Conservation (phyloP, 2,113 vertebrate genomes). For the Holacanthus passer region DNA sequence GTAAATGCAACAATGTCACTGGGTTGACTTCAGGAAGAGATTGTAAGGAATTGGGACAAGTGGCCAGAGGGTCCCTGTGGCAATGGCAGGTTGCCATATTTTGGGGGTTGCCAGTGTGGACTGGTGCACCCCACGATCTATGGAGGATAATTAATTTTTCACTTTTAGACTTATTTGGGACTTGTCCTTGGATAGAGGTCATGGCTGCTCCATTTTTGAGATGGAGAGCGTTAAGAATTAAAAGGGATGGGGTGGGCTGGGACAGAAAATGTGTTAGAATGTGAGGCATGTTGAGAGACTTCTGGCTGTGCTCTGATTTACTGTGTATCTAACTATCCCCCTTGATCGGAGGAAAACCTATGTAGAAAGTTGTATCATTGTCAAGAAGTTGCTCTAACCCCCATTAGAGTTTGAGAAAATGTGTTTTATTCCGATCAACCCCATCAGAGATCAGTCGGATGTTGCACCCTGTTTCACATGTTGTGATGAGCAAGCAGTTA, state of each 20-base stretch:
- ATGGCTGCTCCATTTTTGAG: constrained; percentile 63
- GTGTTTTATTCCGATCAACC: neutral
- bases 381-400: neutral
- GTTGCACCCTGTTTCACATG: constrained; percentile 5
- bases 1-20: constrained; percentile 30
- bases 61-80: constrained; percentile 66
- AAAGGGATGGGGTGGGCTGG: neutral
- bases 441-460: neutral
- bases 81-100: constrained; percentile 68
- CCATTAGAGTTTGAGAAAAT: neutral
- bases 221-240: constrained; percentile 43
- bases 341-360: neutral
- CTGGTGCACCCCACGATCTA: constrained; percentile 53
- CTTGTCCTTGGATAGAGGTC: constrained; percentile 78
- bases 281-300: neutral
- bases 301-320: neutral
- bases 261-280: constrained; percentile 28
- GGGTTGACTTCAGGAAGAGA: constrained; percentile 50
- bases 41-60: constrained; percentile 71
- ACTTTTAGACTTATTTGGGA: constrained; percentile 77
- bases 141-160: constrained; percentile 79
- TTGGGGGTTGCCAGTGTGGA: constrained; percentile 59
- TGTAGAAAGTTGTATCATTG: neutral
- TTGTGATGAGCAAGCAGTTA: constrained; percentile 15
- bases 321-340: neutral